Base-by-base conservation (phyloP, 37 sponge, comb jelly and placozoan genomes). In the Petrosia ficiformis region DNA sequence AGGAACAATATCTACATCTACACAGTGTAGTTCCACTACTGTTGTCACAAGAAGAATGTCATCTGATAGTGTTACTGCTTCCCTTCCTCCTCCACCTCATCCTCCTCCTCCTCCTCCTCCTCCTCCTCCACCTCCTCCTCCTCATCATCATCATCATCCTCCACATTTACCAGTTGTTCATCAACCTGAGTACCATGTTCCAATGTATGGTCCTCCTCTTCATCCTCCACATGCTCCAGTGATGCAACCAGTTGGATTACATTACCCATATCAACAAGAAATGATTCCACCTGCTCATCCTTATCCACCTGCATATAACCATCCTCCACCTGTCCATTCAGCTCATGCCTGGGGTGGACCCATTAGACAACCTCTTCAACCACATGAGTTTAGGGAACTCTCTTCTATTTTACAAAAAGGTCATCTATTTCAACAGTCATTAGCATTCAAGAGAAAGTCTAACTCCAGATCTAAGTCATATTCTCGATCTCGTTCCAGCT, bases 401-500 rank as follows among this genome's bases (percentile, higher is more conserved):
- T 61, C 63, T 22, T 61, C 63, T 29, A 61, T 61, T 61, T 22
- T 61, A 26, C 28, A 61, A n/a, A 29, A 24, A n/a, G 28, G n/a
- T 6, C 5, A 61, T 26, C 5, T 26, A 5, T 6, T 61, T 22
- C 14, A 22, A 61, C 5, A 61, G 28, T n/a, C 14, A 5, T 6
- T n/a, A 8, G 5, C 28, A 5, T 6, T 5, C 5, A 11, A 61
- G n/a, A 61, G 63, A 22, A 8, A 29, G 28, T 61, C 63, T 61
- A 24, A 29, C n/a, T 61, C 22, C 63, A 8, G 63, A 5, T n/a
- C 25, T 5, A 11, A 22, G 22, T 6, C 28, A 8, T 22, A 22
- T 61, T 61, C 63, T 61, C 22, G 63, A 6, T 61, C 63, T 5
- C 63, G 26, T 26, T 61, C 63, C 22, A 61, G 63, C 5, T n/a